Conservation (phyloP, 1,140 invertebrate genomes). For the Vanessa atalanta region DNA sequence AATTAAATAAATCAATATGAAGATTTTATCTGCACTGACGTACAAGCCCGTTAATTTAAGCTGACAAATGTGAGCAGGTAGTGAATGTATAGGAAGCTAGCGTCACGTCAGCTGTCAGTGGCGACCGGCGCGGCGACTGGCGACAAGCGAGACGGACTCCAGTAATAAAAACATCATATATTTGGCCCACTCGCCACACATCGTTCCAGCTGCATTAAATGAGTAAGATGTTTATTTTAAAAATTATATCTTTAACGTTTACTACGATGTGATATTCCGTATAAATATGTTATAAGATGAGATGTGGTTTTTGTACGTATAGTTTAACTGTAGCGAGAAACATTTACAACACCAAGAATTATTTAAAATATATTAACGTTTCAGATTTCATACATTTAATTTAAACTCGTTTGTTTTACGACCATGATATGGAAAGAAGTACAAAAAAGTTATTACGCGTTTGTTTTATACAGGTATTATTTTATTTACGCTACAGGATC, state of each 20-base stretch:
- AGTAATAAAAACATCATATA: constrained; percentile 25
- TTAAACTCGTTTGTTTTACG: no score
- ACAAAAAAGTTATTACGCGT: no score
- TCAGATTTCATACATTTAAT: no score
- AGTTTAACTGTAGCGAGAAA: no score
- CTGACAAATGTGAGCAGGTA: constrained; percentile 23
- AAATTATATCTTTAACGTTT: background rate
- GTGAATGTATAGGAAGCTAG: constrained; percentile 5
- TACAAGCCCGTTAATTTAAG: constrained; percentile 4
- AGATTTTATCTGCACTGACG: constrained; percentile 21
- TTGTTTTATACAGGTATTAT: no score
- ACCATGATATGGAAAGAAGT: no score
- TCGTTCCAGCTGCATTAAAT: constrained; percentile 3
- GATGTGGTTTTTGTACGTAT: no score
- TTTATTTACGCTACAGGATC: no score
- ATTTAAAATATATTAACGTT: no score
- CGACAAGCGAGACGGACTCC: constrained; percentile 12
- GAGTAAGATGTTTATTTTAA: constrained; percentile 13
- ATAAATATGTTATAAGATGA: no score
- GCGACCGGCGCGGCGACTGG: no score
- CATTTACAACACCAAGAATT: no score
- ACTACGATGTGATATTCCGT: background rate
- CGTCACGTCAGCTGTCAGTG: constrained; percentile 17
- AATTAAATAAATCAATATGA: constrained; percentile 20
- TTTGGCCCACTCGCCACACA: constrained; percentile 17